These are phyloP conservation scores for Phyllotreta cruciferae DNA, from an alignment of 2,888 invertebrate species.

Conservation along the genomic window DNA sequence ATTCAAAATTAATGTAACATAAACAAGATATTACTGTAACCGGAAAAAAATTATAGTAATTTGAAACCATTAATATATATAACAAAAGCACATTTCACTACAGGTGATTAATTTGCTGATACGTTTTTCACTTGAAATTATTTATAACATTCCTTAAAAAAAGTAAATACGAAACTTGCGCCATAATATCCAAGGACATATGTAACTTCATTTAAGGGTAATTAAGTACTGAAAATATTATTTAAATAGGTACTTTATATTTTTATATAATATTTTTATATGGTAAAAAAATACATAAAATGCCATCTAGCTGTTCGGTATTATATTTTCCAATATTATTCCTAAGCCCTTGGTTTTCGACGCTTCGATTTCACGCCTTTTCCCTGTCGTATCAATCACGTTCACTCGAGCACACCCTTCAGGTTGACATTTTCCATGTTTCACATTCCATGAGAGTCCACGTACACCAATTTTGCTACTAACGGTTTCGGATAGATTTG, in stretches of 20 bases:
- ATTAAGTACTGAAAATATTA: too few species aligned
- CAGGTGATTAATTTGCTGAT: conserved; percentile 5
- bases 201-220: too few species aligned
- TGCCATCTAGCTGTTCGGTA: too few species aligned
- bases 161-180: conserved; percentile 4
- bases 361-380: too few species aligned
- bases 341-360: too few species aligned
- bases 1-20: conserved; percentile 26
- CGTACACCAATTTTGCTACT: background rate
- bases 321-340: too few species aligned
- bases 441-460: background rate
- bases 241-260: too few species aligned
- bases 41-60: conserved; percentile 8
- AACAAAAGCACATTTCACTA: conserved; percentile 4
- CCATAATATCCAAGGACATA: background rate
- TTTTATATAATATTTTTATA: too few species aligned
- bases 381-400: too few species aligned
- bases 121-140: conserved; percentile 3
- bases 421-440: too few species aligned
- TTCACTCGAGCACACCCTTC: too few species aligned
- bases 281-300: too few species aligned
- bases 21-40: conserved; percentile 27
- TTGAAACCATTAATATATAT: conserved; percentile 13
- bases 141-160: conserved; percentile 3
- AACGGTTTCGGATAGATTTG: background rate